Conservation (phyloP, 2,888 invertebrate genomes). For the Gisinianus flammeolus region DNA sequence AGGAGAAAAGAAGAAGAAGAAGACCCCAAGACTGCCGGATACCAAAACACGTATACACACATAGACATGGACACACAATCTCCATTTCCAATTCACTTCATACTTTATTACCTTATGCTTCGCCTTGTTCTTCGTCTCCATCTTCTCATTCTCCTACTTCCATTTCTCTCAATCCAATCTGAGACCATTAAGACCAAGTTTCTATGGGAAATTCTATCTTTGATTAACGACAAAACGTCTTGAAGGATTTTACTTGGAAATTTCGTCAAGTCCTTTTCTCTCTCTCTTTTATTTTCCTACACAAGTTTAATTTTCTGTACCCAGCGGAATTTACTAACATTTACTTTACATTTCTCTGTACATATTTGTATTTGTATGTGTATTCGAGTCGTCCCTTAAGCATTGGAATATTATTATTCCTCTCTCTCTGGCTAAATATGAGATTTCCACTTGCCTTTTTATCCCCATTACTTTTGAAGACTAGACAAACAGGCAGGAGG, state of each 20-base stretch:
- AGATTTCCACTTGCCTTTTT: no score
- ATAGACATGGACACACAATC: neutral
- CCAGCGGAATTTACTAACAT: no score
- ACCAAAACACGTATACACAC: neutral
- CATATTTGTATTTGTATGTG: no score
- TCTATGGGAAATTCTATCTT: neutral
- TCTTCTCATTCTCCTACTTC: neutral
- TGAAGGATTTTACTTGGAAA: neutral
- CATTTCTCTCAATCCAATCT: neutral
- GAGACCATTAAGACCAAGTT: neutral
- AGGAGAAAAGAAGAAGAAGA: no score
- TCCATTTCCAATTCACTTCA: slow-evolving; percentile 12
- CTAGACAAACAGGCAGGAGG: no score
- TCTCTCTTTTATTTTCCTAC: no score
- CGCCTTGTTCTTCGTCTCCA: neutral
- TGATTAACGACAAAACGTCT: neutral
- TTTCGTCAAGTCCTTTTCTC: no score
- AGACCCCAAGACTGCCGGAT: no score
- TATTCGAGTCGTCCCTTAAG: no score
- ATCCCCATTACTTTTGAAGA: neutral
- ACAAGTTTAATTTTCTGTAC: no score
- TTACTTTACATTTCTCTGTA: no score
- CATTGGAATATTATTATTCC: neutral
- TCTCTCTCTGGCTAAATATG: neutral
- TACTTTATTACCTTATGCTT: slow-evolving; percentile 8